These are phyloP conservation scores for Anticlea derivata DNA, from an alignment of 2,888 invertebrate species.

Conservation along the genomic window DNA sequence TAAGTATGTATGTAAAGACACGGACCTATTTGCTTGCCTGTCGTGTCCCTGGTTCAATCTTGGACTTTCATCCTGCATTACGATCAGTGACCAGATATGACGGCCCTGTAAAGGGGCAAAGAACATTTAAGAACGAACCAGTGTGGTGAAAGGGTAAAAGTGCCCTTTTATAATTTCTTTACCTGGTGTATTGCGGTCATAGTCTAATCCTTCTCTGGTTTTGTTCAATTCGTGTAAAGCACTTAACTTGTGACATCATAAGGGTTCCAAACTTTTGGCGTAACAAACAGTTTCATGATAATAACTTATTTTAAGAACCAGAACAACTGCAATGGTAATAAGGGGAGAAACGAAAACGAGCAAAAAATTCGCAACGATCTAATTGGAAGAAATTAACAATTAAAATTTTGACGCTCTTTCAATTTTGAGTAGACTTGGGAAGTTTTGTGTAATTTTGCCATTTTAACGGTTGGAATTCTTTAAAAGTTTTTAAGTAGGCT, in stretches of 20 bases:
- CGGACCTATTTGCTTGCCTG: too few relatives aligned
- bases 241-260: constrained; percentile 34
- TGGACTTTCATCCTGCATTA: too few relatives aligned
- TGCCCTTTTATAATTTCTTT: background rate
- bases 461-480: constrained; percentile 23
- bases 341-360: constrained; percentile 38
- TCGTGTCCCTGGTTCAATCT: too few relatives aligned
- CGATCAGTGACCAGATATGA: too few relatives aligned
- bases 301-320: constrained; percentile 73
- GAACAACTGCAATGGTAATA: constrained; percentile 57
- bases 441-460: constrained; percentile 21
- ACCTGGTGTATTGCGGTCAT: too few relatives aligned
- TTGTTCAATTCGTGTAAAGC: background rate
- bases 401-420: constrained; percentile 32
- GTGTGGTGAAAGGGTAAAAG: background rate
- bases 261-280: constrained; percentile 53
- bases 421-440: constrained; percentile 25
- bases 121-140: too few relatives aligned
- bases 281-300: constrained; percentile 69
- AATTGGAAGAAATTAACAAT: constrained; percentile 36
- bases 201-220: too few relatives aligned
- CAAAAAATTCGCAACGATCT: constrained; percentile 34
- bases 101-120: too few relatives aligned
- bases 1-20: too few relatives aligned
- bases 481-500: constrained; percentile 13